Evolutionary conservation across 2,113 vertebrate species (phyloP), one percentile per base, ranked within the genome.

Genomic region (Micromys minutus): DNA sequence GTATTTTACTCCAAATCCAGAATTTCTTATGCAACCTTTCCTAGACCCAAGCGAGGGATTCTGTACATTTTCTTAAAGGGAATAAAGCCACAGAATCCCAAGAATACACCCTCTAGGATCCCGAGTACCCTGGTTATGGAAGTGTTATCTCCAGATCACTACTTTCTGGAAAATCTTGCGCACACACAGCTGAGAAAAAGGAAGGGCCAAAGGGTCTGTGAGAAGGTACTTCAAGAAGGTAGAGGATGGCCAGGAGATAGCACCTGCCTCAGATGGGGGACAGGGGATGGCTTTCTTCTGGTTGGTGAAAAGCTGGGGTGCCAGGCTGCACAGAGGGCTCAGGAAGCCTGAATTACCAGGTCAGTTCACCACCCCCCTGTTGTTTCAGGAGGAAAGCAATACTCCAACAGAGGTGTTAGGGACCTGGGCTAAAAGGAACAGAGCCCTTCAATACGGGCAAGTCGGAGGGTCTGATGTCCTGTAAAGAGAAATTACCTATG

Each of bases 61-160:
- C 86, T 67, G 16, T 29, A 31, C 26, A 83, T 71, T 97, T 90
- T 87, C 77, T 86, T 47, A 79, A 87, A 94, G 50, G 31, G 69
- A 92, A 81, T 55, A 89, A 61, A 74, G 75, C 42, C 77, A 83
- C 61, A n/a, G 67, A 69, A 86, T 11, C 76, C 69, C 36, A 76
- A 84, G 21, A 80, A 45, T 16, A 90, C 17, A 71, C 26, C 50
- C 19, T 74, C 89, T 83, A 80, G 42, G 39, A 36, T 29, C 6
- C 83, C 16, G 4, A 1, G 5, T 7, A 67, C 29, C 50, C 16
- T 34, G 4, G 47, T 15, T 29, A 61, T 17, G 85, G 22, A 72
- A 76, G 36, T 26, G 17, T 2, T 84, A 21, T 85, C 52, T 95
- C 34, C 50, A n/a, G 90, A 42, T 63, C 7, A 34, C 4, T 50